A percentile compares a stretch with the other conserved stretches of the same genome.
phyloP scores from a whole-genome alignment of 2,113 vertebrate genomes.

The Thymallus thymallus region DNA sequence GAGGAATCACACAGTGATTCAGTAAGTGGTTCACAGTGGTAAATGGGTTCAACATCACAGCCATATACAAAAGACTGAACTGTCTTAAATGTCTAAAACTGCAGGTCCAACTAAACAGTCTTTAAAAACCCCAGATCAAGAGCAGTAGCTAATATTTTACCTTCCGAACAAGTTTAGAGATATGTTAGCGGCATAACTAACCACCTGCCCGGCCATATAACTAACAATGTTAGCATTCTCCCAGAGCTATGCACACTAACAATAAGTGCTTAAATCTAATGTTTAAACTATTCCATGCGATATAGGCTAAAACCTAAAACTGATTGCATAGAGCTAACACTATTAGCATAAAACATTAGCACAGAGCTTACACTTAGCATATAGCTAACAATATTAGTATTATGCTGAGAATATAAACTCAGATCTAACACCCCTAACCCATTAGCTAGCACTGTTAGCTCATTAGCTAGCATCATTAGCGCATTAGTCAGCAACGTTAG shows the following conservation, averaged over 20 bases:
- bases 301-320: too few relatives aligned
- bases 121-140: too few relatives aligned
- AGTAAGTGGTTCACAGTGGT: constrained; percentile 63
- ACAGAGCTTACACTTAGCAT: neutral
- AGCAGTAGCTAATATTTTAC: neutral
- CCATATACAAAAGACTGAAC: constrained; percentile 7
- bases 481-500: constrained; percentile 16
- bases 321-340: too few relatives aligned
- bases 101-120: neutral
- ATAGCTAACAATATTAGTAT: neutral
- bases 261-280: too few relatives aligned
- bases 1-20: constrained; percentile 27
- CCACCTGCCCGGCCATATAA: neutral
- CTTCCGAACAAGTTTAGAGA: neutral
- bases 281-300: too few relatives aligned
- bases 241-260: neutral
- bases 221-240: neutral
- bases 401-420: neutral
- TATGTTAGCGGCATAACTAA: neutral
- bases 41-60: constrained; percentile 37
- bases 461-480: neutral
- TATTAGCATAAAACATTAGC: neutral
- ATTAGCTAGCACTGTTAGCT: neutral
- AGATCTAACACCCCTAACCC: neutral
- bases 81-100: constrained; percentile 30